phyloP scores from a whole-genome alignment of 2,797 vertebrate species.

The Manis crassicaudata region DNA sequence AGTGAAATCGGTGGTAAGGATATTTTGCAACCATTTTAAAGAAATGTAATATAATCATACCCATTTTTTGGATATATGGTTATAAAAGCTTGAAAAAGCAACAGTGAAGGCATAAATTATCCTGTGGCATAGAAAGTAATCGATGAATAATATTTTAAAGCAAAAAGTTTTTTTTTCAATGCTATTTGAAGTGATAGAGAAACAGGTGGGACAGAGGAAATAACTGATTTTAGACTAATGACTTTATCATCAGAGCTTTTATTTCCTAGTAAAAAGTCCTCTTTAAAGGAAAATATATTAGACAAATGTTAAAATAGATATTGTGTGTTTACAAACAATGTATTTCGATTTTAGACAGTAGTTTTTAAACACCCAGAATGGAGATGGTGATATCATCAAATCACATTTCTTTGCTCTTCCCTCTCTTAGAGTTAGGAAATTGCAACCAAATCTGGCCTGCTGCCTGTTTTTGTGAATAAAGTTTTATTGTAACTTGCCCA shows the following conservation, averaged over 20 bases:
- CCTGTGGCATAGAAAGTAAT: not conserved
- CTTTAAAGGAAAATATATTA: not conserved
- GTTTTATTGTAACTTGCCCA: not conserved
- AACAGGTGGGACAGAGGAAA: not conserved
- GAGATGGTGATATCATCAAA: not conserved
- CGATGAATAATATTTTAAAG: not conserved
- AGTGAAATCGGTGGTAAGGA: not conserved
- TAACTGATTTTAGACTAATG: not conserved
- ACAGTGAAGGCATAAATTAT: not conserved
- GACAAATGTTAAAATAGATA: not conserved
- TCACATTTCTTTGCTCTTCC: not conserved
- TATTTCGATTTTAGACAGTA: not conserved
- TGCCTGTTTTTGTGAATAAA: not conserved
- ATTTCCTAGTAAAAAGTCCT: not conserved
- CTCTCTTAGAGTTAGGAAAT: not conserved
- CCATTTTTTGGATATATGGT: not conserved
- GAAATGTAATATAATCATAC: not conserved
- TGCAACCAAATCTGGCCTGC: not conserved
- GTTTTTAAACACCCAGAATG: not conserved
- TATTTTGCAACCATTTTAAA: slow-evolving; percentile 17
- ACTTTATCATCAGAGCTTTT: not conserved
- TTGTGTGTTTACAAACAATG: not conserved
- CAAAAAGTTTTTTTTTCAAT: not conserved
- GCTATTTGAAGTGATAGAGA: not conserved
- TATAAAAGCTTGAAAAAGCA: not conserved